These are phyloP conservation scores for Phlogophora meticulosa DNA, from an alignment of 2,888 invertebrate genomes.

Conservation along the genomic window DNA sequence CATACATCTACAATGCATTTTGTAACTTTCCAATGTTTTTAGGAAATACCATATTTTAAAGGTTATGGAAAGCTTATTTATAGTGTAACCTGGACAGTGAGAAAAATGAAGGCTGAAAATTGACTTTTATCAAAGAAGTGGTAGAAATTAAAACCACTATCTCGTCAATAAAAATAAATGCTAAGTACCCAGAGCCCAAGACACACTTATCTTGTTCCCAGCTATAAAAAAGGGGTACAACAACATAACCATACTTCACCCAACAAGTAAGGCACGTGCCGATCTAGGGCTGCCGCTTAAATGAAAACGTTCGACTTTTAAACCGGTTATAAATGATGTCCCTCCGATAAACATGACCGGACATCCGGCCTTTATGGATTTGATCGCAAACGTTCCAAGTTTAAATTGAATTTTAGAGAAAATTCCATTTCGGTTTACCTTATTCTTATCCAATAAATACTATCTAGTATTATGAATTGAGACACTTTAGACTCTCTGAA, in stretches of 20 bases:
- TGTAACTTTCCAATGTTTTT: too few relatives aligned
- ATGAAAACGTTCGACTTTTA: constrained; percentile 45
- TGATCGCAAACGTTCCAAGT: constrained; percentile 33
- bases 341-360: constrained; percentile 61
- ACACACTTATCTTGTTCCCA: constrained; percentile 12
- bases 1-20: too few relatives aligned
- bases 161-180: constrained; percentile 23
- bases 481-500: too few relatives aligned
- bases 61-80: too few relatives aligned
- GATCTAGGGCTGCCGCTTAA: constrained; percentile 40
- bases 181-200: background rate
- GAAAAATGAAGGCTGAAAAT: too few relatives aligned
- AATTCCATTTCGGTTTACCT: constrained; percentile 31
- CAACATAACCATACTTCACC: constrained; percentile 20
- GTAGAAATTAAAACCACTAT: background rate
- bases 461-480: too few relatives aligned
- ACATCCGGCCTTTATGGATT: constrained; percentile 55
- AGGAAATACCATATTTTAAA: too few relatives aligned
- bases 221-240: constrained; percentile 20
- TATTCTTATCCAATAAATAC: background rate
- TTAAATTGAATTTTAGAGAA: constrained; percentile 61
- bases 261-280: constrained; percentile 48
- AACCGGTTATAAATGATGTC: constrained; percentile 61
- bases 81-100: too few relatives aligned
- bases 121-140: background rate